Conservation (phyloP, 2,888 invertebrate species). For the Trypoxylon attenuatum region DNA sequence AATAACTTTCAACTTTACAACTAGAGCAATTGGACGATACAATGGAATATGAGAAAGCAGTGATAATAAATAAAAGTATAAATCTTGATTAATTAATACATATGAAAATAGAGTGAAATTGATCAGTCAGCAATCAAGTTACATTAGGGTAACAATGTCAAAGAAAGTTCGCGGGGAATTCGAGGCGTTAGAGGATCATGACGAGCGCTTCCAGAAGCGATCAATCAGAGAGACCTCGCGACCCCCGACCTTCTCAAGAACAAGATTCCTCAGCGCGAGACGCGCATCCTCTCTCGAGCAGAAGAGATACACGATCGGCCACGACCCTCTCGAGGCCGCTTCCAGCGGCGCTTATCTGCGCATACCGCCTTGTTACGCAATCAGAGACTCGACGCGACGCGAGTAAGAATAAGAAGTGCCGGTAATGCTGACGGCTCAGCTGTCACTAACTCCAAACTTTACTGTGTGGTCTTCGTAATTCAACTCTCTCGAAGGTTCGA, state of each 20-base stretch:
- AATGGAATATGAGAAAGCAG: too few relatives aligned
- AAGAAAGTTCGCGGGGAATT: constrained; percentile 20
- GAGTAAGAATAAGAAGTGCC: constrained; percentile 36
- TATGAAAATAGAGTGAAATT: too few relatives aligned
- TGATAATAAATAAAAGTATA: too few relatives aligned
- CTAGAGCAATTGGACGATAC: too few relatives aligned
- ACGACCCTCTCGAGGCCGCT: not conserved
- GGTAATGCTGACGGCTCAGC: constrained; percentile 34
- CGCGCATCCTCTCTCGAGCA: too few relatives aligned
- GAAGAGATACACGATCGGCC: too few relatives aligned
- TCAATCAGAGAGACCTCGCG: constrained; percentile 44
- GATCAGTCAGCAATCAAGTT: too few relatives aligned
- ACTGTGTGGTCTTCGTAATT: constrained; percentile 38
- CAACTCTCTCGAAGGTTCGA: too few relatives aligned
- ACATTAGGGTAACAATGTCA: too few relatives aligned
- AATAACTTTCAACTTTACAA: too few relatives aligned
- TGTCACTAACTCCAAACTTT: constrained; percentile 16
- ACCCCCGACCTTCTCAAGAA: constrained; percentile 34
- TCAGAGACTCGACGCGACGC: too few relatives aligned
- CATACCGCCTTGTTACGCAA: constrained; percentile 38
- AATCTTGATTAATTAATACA: too few relatives aligned
- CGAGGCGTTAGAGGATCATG: constrained; percentile 26
- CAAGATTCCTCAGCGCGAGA: constrained; percentile 19
- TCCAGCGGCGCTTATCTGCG: constrained; percentile 21
- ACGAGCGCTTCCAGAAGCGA: constrained; percentile 38